Conservation (phyloP, 2,113 vertebrate species). For the Muntiacus reevesi region DNA sequence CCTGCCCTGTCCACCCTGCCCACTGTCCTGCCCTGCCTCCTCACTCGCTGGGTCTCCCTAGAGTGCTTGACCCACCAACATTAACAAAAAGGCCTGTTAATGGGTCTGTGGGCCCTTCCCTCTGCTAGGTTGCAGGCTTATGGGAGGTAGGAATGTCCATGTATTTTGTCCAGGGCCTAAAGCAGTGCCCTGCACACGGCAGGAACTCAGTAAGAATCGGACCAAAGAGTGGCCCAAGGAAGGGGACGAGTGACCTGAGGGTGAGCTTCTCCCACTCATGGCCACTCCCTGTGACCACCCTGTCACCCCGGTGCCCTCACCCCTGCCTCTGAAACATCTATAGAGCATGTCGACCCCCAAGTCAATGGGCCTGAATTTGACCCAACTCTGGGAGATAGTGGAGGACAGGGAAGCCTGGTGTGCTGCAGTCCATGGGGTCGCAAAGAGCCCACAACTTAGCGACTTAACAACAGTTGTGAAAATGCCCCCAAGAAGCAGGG, state of each 20-base stretch:
- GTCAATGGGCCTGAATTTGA: not conserved
- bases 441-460: not conserved
- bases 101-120: too few relatives aligned
- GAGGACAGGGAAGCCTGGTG: not conserved
- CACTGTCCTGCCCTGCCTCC: accelerated
- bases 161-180: not conserved
- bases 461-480: not conserved
- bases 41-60: accelerated
- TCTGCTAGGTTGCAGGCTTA: not conserved
- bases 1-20: not conserved
- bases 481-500: not conserved
- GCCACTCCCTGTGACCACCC: not conserved
- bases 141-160: not conserved
- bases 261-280: not conserved
- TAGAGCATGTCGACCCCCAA: too few relatives aligned
- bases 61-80: accelerated
- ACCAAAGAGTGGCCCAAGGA: not conserved
- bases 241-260: accelerated
- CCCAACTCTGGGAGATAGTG: not conserved
- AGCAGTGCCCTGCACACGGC: not conserved
- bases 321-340: not conserved
- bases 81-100: accelerated
- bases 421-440: not conserved
- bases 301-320: accelerated
- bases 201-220: too few relatives aligned